Percentiles rank a stretch among this genome's conserved stretches.
Evolutionary conservation across 2,888 invertebrate species (phyloP).

Genomic region (Meloe dianella): DNA sequence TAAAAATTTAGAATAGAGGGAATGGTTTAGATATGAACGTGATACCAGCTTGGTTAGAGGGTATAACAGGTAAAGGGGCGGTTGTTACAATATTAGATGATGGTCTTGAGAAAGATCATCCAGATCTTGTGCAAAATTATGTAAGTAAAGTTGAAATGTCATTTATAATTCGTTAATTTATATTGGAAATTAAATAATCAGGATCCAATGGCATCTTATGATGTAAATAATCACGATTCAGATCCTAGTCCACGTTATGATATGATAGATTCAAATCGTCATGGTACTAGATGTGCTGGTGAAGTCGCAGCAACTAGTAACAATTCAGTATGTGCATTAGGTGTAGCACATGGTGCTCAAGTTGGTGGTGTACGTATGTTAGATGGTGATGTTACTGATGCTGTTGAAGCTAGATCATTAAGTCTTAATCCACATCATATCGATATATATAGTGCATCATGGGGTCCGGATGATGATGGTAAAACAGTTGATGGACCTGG

Average conservation of each 20-base stretch:
- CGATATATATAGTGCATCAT: slow-evolving; percentile 97
- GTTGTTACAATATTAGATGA: slow-evolving; percentile 97
- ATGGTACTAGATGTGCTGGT: slow-evolving; percentile 94
- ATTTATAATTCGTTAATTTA: neutral
- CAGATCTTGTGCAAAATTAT: slow-evolving; percentile 89
- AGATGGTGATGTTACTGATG: slow-evolving; percentile 98
- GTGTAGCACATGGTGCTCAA: slow-evolving; percentile 93
- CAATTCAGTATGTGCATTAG: slow-evolving; percentile 94
- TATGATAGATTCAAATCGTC: slow-evolving; percentile 94
- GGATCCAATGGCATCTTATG: slow-evolving; percentile 95
- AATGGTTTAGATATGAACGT: slow-evolving; percentile 95
- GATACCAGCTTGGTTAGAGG: slow-evolving; percentile 92
- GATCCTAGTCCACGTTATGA: slow-evolving; percentile 99
- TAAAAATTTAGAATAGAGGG: slow-evolving; percentile 78
- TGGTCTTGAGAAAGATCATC: slow-evolving; percentile 94
- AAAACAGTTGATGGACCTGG: slow-evolving; percentile 98
- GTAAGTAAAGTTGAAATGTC: too few species aligned
- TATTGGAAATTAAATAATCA: slow-evolving; percentile 55
- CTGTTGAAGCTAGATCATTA: slow-evolving; percentile 94
- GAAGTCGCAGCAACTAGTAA: slow-evolving; percentile 98
- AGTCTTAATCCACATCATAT: slow-evolving; percentile 96
- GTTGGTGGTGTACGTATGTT: slow-evolving; percentile 95
- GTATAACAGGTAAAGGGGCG: slow-evolving; percentile 91
- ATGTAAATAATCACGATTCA: slow-evolving; percentile 94
- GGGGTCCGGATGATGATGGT: slow-evolving; percentile 99